Percentiles rank a stretch among this genome's conserved stretches.
These are phyloP conservation scores for Leptopilina drosophilae DNA, from an alignment of 2,888 invertebrate genomes.

Conservation along the genomic window DNA sequence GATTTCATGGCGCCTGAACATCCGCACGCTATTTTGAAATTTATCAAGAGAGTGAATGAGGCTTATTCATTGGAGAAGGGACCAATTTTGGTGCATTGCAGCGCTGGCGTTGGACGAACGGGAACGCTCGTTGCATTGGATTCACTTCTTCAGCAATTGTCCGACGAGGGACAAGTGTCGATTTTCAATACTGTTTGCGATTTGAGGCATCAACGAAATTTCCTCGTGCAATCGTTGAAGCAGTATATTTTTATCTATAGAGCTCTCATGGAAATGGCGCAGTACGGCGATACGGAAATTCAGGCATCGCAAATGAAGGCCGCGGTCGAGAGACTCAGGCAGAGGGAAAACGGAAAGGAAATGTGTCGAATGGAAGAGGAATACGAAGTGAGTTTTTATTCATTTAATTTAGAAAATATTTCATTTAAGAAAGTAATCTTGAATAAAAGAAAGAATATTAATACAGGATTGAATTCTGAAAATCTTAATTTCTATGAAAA, in stretches of 20 bases:
- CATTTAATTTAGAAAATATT: neutral
- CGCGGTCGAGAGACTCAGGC: slow-evolving; percentile 85
- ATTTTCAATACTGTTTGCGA: slow-evolving; percentile 95
- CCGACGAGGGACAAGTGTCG: slow-evolving; percentile 89
- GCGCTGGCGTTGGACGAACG: slow-evolving; percentile 96
- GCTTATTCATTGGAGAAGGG: slow-evolving; percentile 90
- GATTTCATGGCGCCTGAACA: slow-evolving; percentile 97
- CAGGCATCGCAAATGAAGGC: slow-evolving; percentile 84
- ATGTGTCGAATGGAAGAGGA: slow-evolving; percentile 89
- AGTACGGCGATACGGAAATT: slow-evolving; percentile 95
- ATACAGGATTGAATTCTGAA: too few relatives aligned
- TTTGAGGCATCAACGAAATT: slow-evolving; percentile 92
- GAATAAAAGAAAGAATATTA: too few relatives aligned
- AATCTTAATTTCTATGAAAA: too few relatives aligned
- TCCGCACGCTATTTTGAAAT: slow-evolving; percentile 91
- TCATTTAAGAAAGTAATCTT: too few relatives aligned
- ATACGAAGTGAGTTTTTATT: slow-evolving; percentile 83
- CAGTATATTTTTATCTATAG: slow-evolving; percentile 98
- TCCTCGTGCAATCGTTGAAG: slow-evolving; percentile 96
- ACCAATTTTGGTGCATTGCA: slow-evolving; percentile 93
- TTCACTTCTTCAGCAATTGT: slow-evolving; percentile 90
- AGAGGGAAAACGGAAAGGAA: slow-evolving; percentile 84
- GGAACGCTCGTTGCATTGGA: slow-evolving; percentile 96
- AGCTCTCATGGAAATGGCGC: slow-evolving; percentile 93
- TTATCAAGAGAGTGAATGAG: slow-evolving; percentile 90